Percentiles rank a stretch among this genome's conserved stretches.
Conservation (phyloP, 1,140 invertebrate genomes). For the Brachionus calyciflorus region DNA sequence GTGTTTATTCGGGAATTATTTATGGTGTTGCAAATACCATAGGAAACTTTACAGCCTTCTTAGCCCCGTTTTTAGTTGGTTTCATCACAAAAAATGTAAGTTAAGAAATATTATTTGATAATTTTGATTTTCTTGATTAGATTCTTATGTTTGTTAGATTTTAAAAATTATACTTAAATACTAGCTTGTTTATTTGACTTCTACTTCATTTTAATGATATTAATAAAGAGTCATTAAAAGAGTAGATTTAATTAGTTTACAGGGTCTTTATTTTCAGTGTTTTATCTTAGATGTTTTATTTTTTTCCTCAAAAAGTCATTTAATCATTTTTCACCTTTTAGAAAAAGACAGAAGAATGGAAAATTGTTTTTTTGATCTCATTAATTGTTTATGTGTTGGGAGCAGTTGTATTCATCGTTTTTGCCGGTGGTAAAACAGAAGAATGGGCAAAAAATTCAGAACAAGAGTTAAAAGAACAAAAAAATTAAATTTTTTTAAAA, state of each 20-base stretch:
- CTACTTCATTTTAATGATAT: too few relatives aligned
- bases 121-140: too few relatives aligned
- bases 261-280: too few relatives aligned
- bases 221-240: too few relatives aligned
- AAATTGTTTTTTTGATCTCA: conserved; percentile 57
- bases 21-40: conserved; percentile 44
- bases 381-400: conserved; percentile 55
- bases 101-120: too few relatives aligned
- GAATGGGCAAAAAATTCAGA: conserved; percentile 50
- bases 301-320: too few relatives aligned
- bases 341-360: conserved; percentile 55
- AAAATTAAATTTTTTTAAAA: background rate
- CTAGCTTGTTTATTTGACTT: too few relatives aligned
- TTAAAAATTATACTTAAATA: too few relatives aligned
- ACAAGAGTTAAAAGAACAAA: background rate
- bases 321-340: background rate
- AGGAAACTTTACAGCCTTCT: background rate
- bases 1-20: conserved; percentile 43
- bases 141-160: too few relatives aligned
- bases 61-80: conserved; percentile 45
- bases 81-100: conserved; percentile 38
- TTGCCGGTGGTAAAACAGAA: conserved; percentile 55
- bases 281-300: too few relatives aligned
- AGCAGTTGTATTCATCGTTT: conserved; percentile 53
- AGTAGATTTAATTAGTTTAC: too few relatives aligned